Conservation (phyloP, 2,113 vertebrate species). For the Mellivora capensis region DNA sequence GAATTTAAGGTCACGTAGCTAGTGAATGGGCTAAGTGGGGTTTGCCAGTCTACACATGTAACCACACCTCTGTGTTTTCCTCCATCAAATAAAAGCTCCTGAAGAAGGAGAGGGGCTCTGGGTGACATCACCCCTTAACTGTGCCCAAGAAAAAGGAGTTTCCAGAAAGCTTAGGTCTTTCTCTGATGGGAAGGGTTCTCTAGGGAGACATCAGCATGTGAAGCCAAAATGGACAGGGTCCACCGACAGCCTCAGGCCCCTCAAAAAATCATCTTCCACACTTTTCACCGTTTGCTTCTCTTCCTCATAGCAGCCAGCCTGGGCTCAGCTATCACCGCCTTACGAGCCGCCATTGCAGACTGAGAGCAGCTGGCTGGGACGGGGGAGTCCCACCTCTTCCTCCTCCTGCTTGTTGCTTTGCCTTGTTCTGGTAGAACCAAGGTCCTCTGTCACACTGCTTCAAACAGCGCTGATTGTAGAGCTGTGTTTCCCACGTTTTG, state of each 20-base stretch:
- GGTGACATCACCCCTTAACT: background rate
- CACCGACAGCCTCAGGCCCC: background rate
- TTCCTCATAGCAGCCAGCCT: background rate
- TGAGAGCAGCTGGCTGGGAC: background rate
- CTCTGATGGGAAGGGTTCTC: background rate
- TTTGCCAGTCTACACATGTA: background rate
- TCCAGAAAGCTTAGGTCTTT: background rate
- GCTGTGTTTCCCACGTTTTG: background rate
- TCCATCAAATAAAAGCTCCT: background rate
- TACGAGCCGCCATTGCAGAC: background rate
- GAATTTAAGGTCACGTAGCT: background rate
- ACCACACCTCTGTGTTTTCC: background rate
- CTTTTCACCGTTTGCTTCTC: background rate
- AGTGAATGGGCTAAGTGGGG: no score
- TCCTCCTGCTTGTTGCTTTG: background rate
- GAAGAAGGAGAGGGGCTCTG: background rate
- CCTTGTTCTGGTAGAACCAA: background rate
- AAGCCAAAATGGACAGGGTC: background rate
- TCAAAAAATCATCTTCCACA: background rate
- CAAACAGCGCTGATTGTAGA: background rate
- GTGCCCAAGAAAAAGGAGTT: background rate
- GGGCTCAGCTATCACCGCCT: background rate
- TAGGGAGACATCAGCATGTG: background rate
- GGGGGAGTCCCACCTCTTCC: fast-evolving
- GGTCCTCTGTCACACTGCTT: background rate